Base-by-base conservation (phyloP, 2,888 invertebrate genomes). In the Macaria liturata region DNA sequence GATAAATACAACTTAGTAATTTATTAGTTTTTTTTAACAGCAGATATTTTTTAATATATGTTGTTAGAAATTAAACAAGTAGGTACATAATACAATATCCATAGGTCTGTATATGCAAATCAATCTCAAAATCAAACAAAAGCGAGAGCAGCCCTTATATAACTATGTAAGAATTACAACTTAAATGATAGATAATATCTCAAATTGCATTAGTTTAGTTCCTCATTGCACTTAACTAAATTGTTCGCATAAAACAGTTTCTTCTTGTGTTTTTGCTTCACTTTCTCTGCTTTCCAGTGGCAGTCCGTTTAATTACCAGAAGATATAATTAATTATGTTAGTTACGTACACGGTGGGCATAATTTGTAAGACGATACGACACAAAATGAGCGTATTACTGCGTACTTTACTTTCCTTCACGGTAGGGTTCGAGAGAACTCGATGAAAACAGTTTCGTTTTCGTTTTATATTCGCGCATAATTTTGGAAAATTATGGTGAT, bases 221-320 rank as follows among this genome's bases (percentile, higher is more conserved):
- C 49, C 39, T 43, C 6, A 37, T 54, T 37, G 39, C 39, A 40
- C 31, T 0, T 20, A 9, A n/a, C 34, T 49, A 8, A 45, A 39
- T 52, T 32, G 32, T 47, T 49, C 37, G 30, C 42, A 9, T 30
- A 46, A 32, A 44, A 40, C 46, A 34, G 45, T 48, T 49, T 58
- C 37, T 40, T 34, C 20, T 46, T 39, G n/a, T 49, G 37, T 49
- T 59, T 54, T 59, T 55, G n/a, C 46, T 59, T 59, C 57, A 82
- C 84, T 84, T 84, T 85, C 86, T 77, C 83, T 77, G 74, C 80
- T 84, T 82, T 82, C 83, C 69, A 78, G 73, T 72, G 65, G 65
- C 66, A 64, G 43, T 34, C 51, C 34, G 34, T 44, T 32, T 59
- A 59, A 52, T 59, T 55, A 48, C 47, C 20, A 34, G 40, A 49